These are phyloP conservation scores for Ahaetulla prasina DNA, from an alignment of 2,113 vertebrate genomes.

Conservation along the genomic window DNA sequence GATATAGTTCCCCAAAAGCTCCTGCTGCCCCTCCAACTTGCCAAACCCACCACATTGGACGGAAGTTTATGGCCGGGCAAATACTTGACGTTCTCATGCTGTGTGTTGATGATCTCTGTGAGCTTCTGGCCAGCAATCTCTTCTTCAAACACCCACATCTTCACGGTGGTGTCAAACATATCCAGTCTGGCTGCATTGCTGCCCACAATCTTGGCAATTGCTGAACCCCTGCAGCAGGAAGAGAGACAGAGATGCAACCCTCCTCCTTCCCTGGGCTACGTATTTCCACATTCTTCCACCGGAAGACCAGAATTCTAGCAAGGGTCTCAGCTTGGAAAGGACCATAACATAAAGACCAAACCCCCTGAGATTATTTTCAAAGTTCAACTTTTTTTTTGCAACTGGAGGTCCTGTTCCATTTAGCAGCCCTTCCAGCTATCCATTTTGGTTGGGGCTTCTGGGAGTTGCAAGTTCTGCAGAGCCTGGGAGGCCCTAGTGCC, in stretches of 20 bases:
- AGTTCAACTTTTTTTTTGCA: neutral
- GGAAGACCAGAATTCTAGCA: neutral
- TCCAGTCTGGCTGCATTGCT: conserved; percentile 78
- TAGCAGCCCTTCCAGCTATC: neutral
- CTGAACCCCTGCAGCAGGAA: conserved; percentile 82
- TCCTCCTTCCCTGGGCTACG: neutral
- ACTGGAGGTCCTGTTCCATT: neutral
- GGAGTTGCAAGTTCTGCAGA: neutral
- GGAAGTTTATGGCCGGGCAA: conserved; percentile 93
- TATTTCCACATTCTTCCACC: neutral
- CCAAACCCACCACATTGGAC: conserved; percentile 84
- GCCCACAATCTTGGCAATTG: conserved; percentile 93
- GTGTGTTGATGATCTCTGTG: conserved; percentile 91
- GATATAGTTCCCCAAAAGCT: fast-evolving
- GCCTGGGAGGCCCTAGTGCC: neutral
- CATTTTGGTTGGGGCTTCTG: neutral
- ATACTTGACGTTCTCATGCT: conserved; percentile 94
- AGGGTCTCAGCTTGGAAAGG: neutral
- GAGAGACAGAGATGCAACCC: neutral
- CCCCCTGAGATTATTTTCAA: neutral
- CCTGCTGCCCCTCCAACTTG: fast-evolving
- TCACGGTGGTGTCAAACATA: conserved; percentile 80
- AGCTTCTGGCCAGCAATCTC: conserved; percentile 80
- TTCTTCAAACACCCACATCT: conserved; percentile 98
- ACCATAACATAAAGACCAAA: neutral